Conservation (phyloP, 53 echinoderm and acorn worm genomes). For the Hippasteria phrygiana region DNA sequence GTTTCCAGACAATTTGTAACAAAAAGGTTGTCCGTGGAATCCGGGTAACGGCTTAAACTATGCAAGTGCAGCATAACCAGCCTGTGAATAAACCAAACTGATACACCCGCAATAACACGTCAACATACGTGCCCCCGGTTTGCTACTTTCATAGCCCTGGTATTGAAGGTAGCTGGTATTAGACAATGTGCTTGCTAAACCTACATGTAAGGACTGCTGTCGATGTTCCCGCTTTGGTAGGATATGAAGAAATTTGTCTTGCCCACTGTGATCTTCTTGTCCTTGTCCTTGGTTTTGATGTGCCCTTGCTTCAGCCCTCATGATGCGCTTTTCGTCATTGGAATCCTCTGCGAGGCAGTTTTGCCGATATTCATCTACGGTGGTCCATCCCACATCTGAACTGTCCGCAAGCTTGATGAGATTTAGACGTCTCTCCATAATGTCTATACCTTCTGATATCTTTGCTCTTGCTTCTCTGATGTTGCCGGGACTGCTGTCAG, state of each 20-base stretch:
- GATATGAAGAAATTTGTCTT: neutral
- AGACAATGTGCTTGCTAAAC: too few relatives aligned
- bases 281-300: neutral
- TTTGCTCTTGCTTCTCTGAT: neutral
- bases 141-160: too few relatives aligned
- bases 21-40: conserved; percentile 32
- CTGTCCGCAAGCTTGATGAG: conserved; percentile 33
- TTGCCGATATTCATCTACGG: conserved; percentile 22
- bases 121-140: too few relatives aligned
- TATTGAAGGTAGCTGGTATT: too few relatives aligned
- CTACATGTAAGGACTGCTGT: too few relatives aligned
- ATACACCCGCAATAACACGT: too few relatives aligned
- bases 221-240: neutral
- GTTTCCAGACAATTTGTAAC: conserved; percentile 15
- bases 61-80: too few relatives aligned
- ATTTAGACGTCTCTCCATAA: conserved; percentile 12
- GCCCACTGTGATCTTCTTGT: neutral
- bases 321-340: conserved; percentile 22
- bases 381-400: conserved; percentile 2
- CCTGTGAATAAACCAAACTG: too few relatives aligned
- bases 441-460: conserved; percentile 28
- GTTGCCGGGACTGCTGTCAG: neutral
- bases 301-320: conserved; percentile 35
- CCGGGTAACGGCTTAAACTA: too few relatives aligned
- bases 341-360: conserved; percentile 41